Evolutionary conservation across 2,113 vertebrate genomes (phyloP).

Genomic region (Alligator mississippiensis): DNA sequence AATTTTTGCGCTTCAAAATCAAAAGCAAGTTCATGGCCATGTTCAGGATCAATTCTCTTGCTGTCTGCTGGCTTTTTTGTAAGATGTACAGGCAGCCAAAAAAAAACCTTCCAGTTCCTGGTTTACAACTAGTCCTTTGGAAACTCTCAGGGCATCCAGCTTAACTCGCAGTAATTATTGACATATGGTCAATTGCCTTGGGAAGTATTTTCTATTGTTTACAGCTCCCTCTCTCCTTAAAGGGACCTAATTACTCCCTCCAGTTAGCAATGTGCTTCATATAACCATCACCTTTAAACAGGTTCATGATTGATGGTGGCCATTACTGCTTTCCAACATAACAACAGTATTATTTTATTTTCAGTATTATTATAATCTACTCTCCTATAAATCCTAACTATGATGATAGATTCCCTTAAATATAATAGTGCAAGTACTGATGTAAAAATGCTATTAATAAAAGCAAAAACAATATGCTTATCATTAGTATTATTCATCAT

Average conservation of each 20-base stretch:
- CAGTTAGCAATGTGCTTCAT: background rate
- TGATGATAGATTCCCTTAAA: background rate
- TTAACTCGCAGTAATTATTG: conserved; percentile 7
- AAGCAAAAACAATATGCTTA: background rate
- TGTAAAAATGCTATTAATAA: conserved; percentile 7
- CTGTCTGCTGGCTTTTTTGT: conserved; percentile 18
- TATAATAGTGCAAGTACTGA: background rate
- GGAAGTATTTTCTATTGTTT: background rate
- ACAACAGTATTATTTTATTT: background rate
- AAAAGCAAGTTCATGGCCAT: background rate
- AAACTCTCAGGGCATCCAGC: background rate
- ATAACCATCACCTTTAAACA: background rate
- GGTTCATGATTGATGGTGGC: background rate
- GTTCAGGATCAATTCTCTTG: background rate
- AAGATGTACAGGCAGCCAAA: conserved; percentile 22
- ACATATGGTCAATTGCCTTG: conserved; percentile 28
- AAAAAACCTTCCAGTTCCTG: conserved; percentile 10
- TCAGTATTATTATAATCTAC: conserved; percentile 1
- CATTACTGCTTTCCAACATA: background rate
- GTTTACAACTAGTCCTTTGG: conserved; percentile 8
- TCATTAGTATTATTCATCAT: background rate
- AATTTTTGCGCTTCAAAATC: background rate
- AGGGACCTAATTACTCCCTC: background rate
- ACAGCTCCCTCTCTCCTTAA: background rate
- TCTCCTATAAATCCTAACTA: conserved; percentile 9